Evolutionary conservation across 1,140 invertebrate genomes (phyloP), one percentile per base, ranked within the genome.

Genomic region (Ostrea denselamellosa): DNA sequence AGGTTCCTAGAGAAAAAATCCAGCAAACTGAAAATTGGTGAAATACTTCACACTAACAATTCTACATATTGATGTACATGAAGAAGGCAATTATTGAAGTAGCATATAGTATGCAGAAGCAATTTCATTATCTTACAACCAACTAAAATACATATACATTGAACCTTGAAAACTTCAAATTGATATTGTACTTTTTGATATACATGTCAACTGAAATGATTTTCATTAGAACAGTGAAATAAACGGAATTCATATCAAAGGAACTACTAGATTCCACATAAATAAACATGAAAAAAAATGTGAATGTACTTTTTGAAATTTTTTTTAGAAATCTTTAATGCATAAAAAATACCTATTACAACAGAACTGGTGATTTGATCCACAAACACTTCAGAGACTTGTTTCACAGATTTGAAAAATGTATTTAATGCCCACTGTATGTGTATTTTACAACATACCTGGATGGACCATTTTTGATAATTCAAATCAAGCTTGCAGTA

Each of bases 401-500:
- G 19, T 0, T 19, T 62, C n/a, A 62, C 17, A 62, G 7, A 17
- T 62, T 19, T 19, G 7, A 62, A 19, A 58, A 12, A 62, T 62
- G 56, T 62, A n/a, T 19, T 62, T 62, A 44, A 62, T 19, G 56
- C 19, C 56, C 56, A 62, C 17, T 19, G 56, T 12, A 56, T 19
- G 56, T 12, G 14, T 62, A 19, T 62, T 62, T 19, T 62, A 62
- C n/a, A 62, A 7, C 56, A 62, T 44, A 83, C 19, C 22, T 22
- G 44, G 82, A 83, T 44, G 82, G 82, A 83, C 82, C 0, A 44
- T 19, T 44, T 52, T 53, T 53, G 22, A 9, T n/a, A 52, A 52
- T 9, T 19, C 52, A 54, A 19, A 17, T 22, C 82, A 83, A 83
- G n/a, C 51, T 54, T 83, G n/a, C 52, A 83, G 82, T 83, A 53